Percentiles rank a stretch among this genome's conserved stretches.
These are phyloP conservation scores for Empis stercorea DNA, from an alignment of 2,888 invertebrate genomes.

Conservation along the genomic window DNA sequence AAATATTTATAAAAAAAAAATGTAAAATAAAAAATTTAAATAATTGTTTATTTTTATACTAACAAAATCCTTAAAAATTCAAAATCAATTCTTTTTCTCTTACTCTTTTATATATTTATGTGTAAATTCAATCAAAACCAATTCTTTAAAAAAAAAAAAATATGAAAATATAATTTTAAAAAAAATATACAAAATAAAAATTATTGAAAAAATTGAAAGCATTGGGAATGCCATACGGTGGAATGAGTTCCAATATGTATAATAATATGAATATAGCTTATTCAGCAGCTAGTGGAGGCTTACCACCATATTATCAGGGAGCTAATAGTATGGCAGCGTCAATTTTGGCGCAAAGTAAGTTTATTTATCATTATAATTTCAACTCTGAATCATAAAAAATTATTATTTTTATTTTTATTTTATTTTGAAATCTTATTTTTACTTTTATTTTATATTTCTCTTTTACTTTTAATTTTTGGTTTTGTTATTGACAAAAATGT, in stretches of 20 bases:
- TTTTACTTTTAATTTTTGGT: slow-evolving; percentile 9
- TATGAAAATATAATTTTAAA: too few species aligned
- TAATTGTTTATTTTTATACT: too few species aligned
- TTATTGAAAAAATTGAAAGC: too few species aligned
- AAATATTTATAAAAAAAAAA: background rate
- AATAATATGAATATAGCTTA: slow-evolving; percentile 14
- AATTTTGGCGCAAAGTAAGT: slow-evolving; percentile 77
- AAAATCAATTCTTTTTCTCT: too few species aligned
- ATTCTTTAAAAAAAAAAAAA: too few species aligned
- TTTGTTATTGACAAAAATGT: slow-evolving; percentile 4
- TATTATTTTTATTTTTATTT: slow-evolving; percentile 4
- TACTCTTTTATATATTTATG: too few species aligned
- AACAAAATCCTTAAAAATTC: too few species aligned
- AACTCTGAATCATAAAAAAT: slow-evolving; percentile 30
- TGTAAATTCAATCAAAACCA: too few species aligned
- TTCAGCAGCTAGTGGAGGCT: slow-evolving; percentile 20
- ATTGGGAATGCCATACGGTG: slow-evolving; percentile 7
- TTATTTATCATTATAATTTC: slow-evolving; percentile 35
- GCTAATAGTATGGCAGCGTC: slow-evolving; percentile 49
- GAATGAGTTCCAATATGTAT: too few species aligned
- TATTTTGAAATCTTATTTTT: too few species aligned
- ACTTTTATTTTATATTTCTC: too few species aligned
- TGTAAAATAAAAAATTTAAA: background rate
- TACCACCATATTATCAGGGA: slow-evolving; percentile 34
- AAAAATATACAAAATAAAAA: too few species aligned